These are phyloP conservation scores for Drosophila biarmipes DNA, from an alignment of 1,140 invertebrate species.

Conservation along the genomic window DNA sequence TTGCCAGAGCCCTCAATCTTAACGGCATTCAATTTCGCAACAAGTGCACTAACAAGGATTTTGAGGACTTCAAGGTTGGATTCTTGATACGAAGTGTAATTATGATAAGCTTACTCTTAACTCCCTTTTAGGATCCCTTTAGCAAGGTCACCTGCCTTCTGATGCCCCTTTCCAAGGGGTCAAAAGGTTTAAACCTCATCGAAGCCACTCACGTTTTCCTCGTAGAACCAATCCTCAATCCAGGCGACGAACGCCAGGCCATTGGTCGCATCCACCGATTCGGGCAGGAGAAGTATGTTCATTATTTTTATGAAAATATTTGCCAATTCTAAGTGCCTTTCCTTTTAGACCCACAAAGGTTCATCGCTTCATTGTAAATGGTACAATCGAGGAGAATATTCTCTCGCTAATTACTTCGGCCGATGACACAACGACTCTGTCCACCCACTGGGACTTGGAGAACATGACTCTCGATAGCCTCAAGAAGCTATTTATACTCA, in stretches of 20 bases:
- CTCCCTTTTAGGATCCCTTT: conserved; percentile 71
- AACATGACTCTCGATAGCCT: conserved; percentile 70
- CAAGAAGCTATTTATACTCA: conserved; percentile 62
- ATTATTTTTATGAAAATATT: background rate
- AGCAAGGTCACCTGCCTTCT: conserved; percentile 88
- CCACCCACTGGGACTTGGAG: conserved; percentile 74
- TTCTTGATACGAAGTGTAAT: background rate
- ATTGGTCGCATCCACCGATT: conserved; percentile 92
- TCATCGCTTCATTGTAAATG: conserved; percentile 89
- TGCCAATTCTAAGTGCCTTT: background rate
- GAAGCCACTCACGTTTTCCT: conserved; percentile 93
- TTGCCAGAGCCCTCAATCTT: conserved; percentile 86
- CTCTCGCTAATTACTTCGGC: conserved; percentile 77
- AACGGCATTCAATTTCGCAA: conserved; percentile 86
- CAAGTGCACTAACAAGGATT: conserved; percentile 85
- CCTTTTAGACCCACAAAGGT: conserved; percentile 86
- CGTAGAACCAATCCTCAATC: conserved; percentile 91
- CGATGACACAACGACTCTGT: conserved; percentile 52
- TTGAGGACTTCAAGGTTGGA: conserved; percentile 86
- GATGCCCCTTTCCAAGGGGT: conserved; percentile 88
- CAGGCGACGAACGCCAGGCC: conserved; percentile 90
- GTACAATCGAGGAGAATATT: conserved; percentile 90
- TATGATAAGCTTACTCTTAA: background rate
- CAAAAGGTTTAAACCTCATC: conserved; percentile 92
- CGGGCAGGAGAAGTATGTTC: conserved; percentile 89